A percentile compares a stretch with the other conserved stretches of the same genome.
phyloP scores from a whole-genome alignment of 2,797 vertebrate genomes.

The Onychomys torridus region DNA sequence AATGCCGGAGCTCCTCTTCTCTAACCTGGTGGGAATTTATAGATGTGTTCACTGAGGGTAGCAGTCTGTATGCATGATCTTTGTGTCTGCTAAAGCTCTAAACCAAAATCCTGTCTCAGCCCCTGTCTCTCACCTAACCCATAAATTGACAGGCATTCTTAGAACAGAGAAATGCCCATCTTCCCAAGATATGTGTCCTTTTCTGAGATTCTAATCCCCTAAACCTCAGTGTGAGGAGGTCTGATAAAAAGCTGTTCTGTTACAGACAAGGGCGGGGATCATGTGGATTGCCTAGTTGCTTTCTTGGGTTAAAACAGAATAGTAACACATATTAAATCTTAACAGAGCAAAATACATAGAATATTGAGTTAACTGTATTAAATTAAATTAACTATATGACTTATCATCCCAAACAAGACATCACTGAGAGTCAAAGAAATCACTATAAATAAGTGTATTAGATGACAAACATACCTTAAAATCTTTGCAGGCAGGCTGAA shows the following conservation, averaged over 20 bases:
- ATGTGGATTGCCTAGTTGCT: neutral
- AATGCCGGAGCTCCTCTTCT: neutral
- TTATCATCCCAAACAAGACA: neutral
- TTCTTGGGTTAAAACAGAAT: neutral
- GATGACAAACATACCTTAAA: neutral
- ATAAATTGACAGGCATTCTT: neutral
- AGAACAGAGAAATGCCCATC: neutral
- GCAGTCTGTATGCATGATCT: neutral
- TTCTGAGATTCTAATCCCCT: neutral
- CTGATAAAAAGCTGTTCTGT: neutral
- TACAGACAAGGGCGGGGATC: neutral
- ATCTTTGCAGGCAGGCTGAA: conserved; percentile 5
- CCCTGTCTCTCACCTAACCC: neutral
- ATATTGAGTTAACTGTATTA: neutral
- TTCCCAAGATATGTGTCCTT: neutral
- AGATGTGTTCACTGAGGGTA: neutral
- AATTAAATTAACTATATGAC: neutral
- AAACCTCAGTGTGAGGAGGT: too few relatives aligned
- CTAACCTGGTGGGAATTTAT: neutral
- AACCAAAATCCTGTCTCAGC: neutral
- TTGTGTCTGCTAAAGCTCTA: neutral
- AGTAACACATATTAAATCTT: neutral
- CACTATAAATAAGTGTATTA: neutral
- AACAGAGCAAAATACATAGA: neutral
- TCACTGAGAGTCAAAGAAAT: neutral